These are phyloP conservation scores for Gymnodraco acuticeps DNA, from an alignment of 2,797 vertebrate genomes.

Conservation along the genomic window DNA sequence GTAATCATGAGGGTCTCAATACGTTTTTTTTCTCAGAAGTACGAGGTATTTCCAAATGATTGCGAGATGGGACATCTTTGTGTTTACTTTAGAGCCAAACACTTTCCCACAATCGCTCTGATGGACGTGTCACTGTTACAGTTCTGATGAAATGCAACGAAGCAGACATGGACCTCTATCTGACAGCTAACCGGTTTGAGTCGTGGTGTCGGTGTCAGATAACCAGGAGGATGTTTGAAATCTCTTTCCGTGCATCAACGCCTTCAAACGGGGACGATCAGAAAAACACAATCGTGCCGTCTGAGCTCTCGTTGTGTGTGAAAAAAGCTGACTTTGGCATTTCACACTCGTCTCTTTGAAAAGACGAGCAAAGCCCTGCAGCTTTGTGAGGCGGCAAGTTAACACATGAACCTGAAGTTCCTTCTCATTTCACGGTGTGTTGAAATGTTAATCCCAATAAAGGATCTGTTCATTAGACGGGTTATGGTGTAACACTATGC, in stretches of 20 bases:
- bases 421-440: conserved; percentile 59
- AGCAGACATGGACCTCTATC: no score
- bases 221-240: conserved; percentile 17
- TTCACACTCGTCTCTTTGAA: conserved; percentile 65
- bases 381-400: conserved; percentile 76
- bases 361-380: conserved; percentile 70
- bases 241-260: conserved; percentile 15
- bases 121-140: no score
- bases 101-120: no score
- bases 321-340: conserved; percentile 59
- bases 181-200: no score
- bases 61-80: no score
- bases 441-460: conserved; percentile 59
- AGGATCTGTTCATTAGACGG: conserved; percentile 44
- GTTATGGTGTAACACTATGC: conserved; percentile 46
- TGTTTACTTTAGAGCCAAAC: no score
- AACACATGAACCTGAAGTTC: conserved; percentile 76
- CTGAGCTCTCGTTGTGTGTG: conserved; percentile 44
- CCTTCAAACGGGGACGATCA: conserved; percentile 38
- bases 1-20: no score
- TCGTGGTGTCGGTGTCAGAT: background rate
- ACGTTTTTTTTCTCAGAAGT: no score
- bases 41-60: no score
- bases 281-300: conserved; percentile 48
- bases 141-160: no score